Base-by-base conservation (phyloP, 2,113 vertebrate species). In the Prinia subflava region DNA sequence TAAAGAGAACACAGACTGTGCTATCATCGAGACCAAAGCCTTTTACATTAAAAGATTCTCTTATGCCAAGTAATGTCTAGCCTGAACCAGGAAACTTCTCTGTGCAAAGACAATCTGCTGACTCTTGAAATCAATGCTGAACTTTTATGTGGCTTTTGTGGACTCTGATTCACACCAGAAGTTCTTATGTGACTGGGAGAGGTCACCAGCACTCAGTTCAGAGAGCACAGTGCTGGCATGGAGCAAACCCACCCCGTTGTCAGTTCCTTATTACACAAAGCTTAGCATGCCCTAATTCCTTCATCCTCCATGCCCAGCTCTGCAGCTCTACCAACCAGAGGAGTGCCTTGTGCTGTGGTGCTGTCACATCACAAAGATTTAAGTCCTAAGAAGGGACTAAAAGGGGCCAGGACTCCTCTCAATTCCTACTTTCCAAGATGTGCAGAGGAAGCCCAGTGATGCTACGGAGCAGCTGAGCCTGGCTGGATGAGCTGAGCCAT, bases 1-100 rank as follows among this genome's bases (percentile, higher is more conserved):
- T 49, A 37, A 84, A 60, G 60, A 78, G 64, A 90, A 71, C 68
- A 78, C 83, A 91, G 70, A 60, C 33, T 75, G 70, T 88, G 65
- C 62, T 85, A 60, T 62, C 50, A 56, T 8, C 9, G 2, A 63
- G 56, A 75, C 71, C 62, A 75, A 79, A 89, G 71, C 47, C 35
- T 74, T 79, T 69, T 37, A 65, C 37, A 89, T 33, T 39, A 56
- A 69, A 85, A 92, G 41, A 85, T 60, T 69, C 55, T 55, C 83
- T 77, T 24, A 30, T 74, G 41, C 59, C 6, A 9, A 64, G 59
- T 52, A 55, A 82, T 17, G 30, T 5, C 21, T 25, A 23, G 33
- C 18, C 81, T 35, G 47, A 89, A 67, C 35, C 53, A 47, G 56
- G 64, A 67, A 42, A 57, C 57, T 75, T 80, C 50, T 49, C 8